These are phyloP conservation scores for Mesoligia furuncula DNA, from an alignment of 2,888 invertebrate species.

Conservation along the genomic window DNA sequence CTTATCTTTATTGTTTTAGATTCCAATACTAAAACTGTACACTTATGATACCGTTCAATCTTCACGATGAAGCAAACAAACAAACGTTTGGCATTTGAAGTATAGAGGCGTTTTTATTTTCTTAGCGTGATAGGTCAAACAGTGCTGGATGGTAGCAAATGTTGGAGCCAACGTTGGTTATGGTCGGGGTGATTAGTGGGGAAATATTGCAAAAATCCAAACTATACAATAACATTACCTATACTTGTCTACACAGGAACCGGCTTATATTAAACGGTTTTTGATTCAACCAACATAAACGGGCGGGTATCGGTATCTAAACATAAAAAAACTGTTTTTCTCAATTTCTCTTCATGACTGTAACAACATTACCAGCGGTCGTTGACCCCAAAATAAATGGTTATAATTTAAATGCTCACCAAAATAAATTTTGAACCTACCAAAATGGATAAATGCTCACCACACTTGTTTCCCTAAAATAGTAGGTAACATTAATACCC, in stretches of 20 bases:
- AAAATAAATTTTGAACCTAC: no score
- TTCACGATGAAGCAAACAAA: slow-evolving; percentile 51
- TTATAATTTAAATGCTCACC: no score
- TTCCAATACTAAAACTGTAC: slow-evolving; percentile 26
- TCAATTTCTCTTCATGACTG: no score
- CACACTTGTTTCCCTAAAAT: no score
- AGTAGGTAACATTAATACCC: no score
- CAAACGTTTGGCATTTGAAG: slow-evolving; percentile 47
- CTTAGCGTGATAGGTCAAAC: slow-evolving; percentile 50
- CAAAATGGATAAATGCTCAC: no score
- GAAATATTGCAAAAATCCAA: not conserved
- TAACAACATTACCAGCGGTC: no score
- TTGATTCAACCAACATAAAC: no score
- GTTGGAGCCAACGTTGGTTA: not conserved
- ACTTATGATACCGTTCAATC: slow-evolving; percentile 59
- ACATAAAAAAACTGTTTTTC: no score
- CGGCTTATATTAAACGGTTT: not conserved
- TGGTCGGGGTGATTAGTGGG: not conserved
- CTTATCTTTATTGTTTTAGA: slow-evolving; percentile 44
- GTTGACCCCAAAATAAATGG: no score
- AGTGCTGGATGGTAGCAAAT: slow-evolving; percentile 7
- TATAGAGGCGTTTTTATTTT: slow-evolving; percentile 42
- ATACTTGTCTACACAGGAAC: not conserved
- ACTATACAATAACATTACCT: not conserved
- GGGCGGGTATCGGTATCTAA: no score